Evolutionary conservation across 2,113 vertebrate genomes (phyloP), one percentile per base, ranked within the genome.

Genomic region (Scartelaos histophorus): DNA sequence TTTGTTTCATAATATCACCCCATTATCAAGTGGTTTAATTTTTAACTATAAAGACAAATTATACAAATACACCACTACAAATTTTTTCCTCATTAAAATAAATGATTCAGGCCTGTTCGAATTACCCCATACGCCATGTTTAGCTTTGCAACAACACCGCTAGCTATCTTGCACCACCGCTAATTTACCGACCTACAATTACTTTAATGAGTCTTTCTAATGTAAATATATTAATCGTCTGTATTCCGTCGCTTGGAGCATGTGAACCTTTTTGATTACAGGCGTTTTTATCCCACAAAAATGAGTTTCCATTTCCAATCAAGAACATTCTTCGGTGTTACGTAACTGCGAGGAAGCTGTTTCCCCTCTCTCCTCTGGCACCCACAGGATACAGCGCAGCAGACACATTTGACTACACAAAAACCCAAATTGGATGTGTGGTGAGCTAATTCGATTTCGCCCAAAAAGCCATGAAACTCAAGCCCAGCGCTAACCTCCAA

Each of bases 351-450:
- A 89, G 83, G 77, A 85, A 76, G 72, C 78, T 82, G 84, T 86
- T 81, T 80, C 58, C 12, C 22, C 57, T 25, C 74, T 81, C 79
- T 86, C 34, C 58, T 86, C 82, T 84, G 21, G 54, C 69, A 73
- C 89, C 79, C 85, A 80, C 73, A 88, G 81, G 84, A 84, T 76
- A 88, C 91, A 88, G 86, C 69, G 66, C 84, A 85, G 75, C 72
- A 46, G 81, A 75, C 77, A 83, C 90, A 90, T 94, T 91, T 92
- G 88, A 92, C 93, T 90, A 91, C 92, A 93, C 85, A 90, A 90
- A 92, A 89, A 92, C 87, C 71, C 92, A 93, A 94, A 94, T 93
- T 93, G 92, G 92, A 92, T 92, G 93, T 93, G 91, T 93, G 89
- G 90, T 82, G 87, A 85, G 85, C 88, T 93, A 93, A 94, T 94